Evolutionary conservation across 2,113 vertebrate genomes (phyloP), one percentile per base, ranked within the genome.

Genomic region (Limnothrissa miodon): DNA sequence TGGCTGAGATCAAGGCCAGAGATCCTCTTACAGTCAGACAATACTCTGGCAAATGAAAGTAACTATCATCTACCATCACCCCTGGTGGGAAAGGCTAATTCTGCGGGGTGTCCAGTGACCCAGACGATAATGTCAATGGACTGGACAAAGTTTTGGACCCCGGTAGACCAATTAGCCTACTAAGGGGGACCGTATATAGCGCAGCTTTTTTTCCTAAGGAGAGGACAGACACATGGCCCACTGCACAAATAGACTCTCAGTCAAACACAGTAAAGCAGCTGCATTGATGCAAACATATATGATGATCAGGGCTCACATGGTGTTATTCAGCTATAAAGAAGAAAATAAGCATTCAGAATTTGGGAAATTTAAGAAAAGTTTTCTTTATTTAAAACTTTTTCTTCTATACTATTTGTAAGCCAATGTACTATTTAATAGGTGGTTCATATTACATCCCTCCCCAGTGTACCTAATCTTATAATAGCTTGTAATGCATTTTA

Each of bases 81-180:
- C 59, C 2, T 53, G 78, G 23, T 44, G 79, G 33, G n/a, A 45
- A 39, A 45, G 42, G 39, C 79, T 46, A 46, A 48, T n/a, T 15
- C 79, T n/a, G 13, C 29, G 42, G 45, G 79, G 59, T 66, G 59
- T 66, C 25, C 59, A 66, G 51, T 59, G 48, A 81, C 56, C 48
- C 48, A 81, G 46, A 39, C 23, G 23, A 21, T 56, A 81, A 59
- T 56, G 11, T n/a, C 39, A 59, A 56, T 25, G 51, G 29, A 48
- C 80, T 56, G 44, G 59, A 48, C 46, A 74, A 39, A 74, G 62
- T 53, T 81, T 45, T 33, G 36, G 36, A 11, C 25, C 29, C 8
- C 59, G 13, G 25, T 66, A 66, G 25, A 25, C 59, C 59, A 66
- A 66, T 66, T 66, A 66, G 59, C 59, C 59, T 25, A 66, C n/a